Conservation (phyloP, 2,797 vertebrate species). For the Gymnothorax javanicus region DNA sequence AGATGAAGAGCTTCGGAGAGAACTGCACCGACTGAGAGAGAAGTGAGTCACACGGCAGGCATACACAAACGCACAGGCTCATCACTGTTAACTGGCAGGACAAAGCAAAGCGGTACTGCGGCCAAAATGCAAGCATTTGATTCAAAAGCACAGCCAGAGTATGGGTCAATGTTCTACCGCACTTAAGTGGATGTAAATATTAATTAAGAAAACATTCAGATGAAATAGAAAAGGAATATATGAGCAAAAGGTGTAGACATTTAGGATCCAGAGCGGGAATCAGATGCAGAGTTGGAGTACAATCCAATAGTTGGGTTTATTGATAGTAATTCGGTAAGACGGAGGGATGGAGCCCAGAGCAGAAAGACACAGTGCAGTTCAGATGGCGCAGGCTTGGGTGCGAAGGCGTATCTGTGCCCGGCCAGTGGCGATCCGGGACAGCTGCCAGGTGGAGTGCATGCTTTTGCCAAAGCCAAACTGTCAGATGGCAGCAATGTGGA, state of each 20-base stretch:
- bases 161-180: neutral
- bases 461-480: too few relatives aligned
- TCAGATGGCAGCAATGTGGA: too few relatives aligned
- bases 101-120: neutral
- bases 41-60: constrained; percentile 75
- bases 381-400: too few relatives aligned
- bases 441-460: too few relatives aligned
- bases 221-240: neutral
- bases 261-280: neutral
- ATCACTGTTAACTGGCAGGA: neutral
- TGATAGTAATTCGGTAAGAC: too few relatives aligned
- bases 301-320: too few relatives aligned
- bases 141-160: neutral
- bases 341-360: too few relatives aligned
- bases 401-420: too few relatives aligned
- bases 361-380: too few relatives aligned
- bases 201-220: neutral
- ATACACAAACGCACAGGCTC: neutral
- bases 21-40: constrained; percentile 85
- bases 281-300: too few relatives aligned
- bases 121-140: neutral
- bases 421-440: too few relatives aligned
- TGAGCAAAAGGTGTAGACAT: neutral
- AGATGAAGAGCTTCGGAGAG: constrained; percentile 84
- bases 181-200: neutral